A percentile compares a stretch with the other conserved stretches of the same genome.
phyloP scores from a whole-genome alignment of 1,140 invertebrate species.

The Melitaea cinxia region DNA sequence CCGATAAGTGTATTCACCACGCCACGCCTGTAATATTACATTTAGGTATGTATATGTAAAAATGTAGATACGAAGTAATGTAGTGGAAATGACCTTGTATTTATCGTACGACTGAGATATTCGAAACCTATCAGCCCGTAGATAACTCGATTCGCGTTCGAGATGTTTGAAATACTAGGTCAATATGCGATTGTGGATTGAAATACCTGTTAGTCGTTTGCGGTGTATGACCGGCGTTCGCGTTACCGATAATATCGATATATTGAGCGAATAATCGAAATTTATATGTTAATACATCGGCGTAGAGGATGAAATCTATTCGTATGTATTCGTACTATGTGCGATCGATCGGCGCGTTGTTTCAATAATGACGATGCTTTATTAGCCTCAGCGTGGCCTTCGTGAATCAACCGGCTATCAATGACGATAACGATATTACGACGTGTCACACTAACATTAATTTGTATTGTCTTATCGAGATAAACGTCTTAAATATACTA shows the following conservation, averaged over 20 bases:
- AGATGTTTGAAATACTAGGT: slow-evolving; percentile 44
- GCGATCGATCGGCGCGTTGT: not conserved
- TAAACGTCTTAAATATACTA: slow-evolving; percentile 59
- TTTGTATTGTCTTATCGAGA: slow-evolving; percentile 78
- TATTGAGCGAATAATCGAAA: slow-evolving; percentile 15
- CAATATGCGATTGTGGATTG: slow-evolving; percentile 38
- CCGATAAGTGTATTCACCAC: slow-evolving; percentile 37
- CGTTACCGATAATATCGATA: slow-evolving; percentile 15
- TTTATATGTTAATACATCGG: not conserved
- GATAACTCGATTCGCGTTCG: slow-evolving; percentile 32
- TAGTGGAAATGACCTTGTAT: slow-evolving; percentile 62
- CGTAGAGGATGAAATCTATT: no score
- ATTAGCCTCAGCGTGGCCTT: slow-evolving; percentile 61
- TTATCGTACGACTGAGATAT: slow-evolving; percentile 56
- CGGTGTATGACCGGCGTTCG: slow-evolving; percentile 23
- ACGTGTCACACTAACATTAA: slow-evolving; percentile 76
- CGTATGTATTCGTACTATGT: slow-evolving; percentile 2
- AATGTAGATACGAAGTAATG: slow-evolving; percentile 30
- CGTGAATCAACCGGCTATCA: slow-evolving; percentile 57
- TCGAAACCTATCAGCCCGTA: slow-evolving; percentile 38
- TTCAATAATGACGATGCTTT: slow-evolving; percentile 40
- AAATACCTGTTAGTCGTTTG: slow-evolving; percentile 22
- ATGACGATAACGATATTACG: slow-evolving; percentile 71
- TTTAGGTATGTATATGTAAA: slow-evolving; percentile 21
- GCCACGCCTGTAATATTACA: slow-evolving; percentile 12